Evolutionary conservation across 1,140 invertebrate genomes (phyloP), one percentile per base, ranked within the genome.

Genomic region (Brachionus sp.): DNA sequence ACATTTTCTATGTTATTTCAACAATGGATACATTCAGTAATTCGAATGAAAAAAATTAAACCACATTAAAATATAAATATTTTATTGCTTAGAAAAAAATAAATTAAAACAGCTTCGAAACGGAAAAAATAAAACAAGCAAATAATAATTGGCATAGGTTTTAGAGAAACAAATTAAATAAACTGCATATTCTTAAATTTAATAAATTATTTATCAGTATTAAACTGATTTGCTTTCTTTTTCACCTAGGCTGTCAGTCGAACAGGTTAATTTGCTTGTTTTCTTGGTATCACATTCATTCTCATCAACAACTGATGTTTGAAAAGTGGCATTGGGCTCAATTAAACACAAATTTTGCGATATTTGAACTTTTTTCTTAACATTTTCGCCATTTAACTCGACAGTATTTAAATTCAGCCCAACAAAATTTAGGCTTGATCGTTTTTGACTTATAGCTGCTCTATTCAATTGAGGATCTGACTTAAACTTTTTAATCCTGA

Each of bases 81-180:
- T 66, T 66, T 66, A 66, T 66, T 66, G 64, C 64, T 66, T n/a
- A 29, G 13, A 57, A 57, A 57, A 57, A 57, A 57, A 66, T 66
- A 64, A 64, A 64, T 10, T 29, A 66, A 33, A 66, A 33, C 33
- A 29, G 29, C 10, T 33, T 13, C 64, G 33, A 66, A 66, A 57
- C 50, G 50, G 50, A 66, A 29, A 66, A 33, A 64, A 33, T 33
- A 29, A 37, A 66, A 33, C 25, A 33, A 33, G 64, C 64, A 66
- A 57, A 23, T 35, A 66, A 66, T 66, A 12, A n/a, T 66, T 66
- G 25, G 64, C 33, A 33, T 66, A 37, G 64, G 64, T 66, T 2
- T 19, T 33, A 66, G 33, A 66, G n/a, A 66, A 23, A 66, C 33
- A 66, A 33, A 66, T 66, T 33, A 66, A 66, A 66, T 19, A 57